These are phyloP conservation scores for Dasysyrphus albostriatus DNA, from an alignment of 2,888 invertebrate species.

Conservation along the genomic window DNA sequence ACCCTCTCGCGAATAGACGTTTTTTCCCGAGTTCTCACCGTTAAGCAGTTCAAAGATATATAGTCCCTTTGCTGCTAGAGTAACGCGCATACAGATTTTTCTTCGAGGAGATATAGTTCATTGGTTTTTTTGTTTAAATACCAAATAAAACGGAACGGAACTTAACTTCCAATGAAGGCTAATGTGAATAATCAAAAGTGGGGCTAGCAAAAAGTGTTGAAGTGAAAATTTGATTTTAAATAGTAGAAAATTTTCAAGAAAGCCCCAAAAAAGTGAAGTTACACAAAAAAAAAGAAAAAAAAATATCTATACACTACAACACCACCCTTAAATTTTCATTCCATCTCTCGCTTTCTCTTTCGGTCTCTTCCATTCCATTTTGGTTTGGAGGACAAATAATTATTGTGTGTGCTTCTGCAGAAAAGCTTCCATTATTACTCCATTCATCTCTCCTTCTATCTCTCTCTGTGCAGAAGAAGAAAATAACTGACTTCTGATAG, in stretches of 20 bases:
- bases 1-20: constrained; percentile 82
- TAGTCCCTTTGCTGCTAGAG: constrained; percentile 42
- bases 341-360: constrained; percentile 1
- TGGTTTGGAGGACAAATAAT: constrained; percentile 51
- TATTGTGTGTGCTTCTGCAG: constrained; percentile 14
- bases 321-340: constrained; percentile 67
- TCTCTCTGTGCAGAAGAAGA: constrained; percentile 30
- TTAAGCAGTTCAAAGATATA: constrained; percentile 30
- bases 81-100: constrained; percentile 59
- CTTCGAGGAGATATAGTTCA: constrained; percentile 38
- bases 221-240: constrained; percentile 33
- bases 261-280: constrained; percentile 50
- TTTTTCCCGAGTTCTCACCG: constrained; percentile 69
- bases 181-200: constrained; percentile 15
- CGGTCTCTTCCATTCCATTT: constrained; percentile 21
- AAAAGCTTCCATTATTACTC: not conserved
- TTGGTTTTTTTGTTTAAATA: constrained; percentile 12
- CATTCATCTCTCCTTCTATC: not conserved
- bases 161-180: constrained; percentile 23
- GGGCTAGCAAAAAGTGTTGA: not conserved
- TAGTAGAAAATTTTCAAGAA: constrained; percentile 43
- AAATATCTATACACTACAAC: constrained; percentile 72
- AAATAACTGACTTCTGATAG: not conserved
- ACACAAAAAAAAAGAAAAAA: constrained; percentile 46
- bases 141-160: constrained; percentile 10